phyloP scores from a whole-genome alignment of 2,113 vertebrate species.

The Okapia johnstoni region DNA sequence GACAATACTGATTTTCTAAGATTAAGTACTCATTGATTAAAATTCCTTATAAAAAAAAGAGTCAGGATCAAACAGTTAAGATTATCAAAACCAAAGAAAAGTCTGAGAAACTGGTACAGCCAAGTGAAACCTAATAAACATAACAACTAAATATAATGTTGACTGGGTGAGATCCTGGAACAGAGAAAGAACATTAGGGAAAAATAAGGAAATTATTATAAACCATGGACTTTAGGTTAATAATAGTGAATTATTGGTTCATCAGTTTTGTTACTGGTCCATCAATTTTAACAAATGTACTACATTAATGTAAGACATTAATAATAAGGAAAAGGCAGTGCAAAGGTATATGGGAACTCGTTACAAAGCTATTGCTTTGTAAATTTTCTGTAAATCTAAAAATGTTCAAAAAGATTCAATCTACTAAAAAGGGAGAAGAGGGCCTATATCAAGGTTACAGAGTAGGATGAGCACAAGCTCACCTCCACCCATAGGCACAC shows the following conservation, averaged over 20 bases:
- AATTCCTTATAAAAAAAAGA: background rate
- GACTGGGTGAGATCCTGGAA: background rate
- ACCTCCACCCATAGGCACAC: background rate
- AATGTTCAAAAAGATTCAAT: background rate
- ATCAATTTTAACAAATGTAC: background rate
- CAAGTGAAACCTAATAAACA: background rate
- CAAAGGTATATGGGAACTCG: background rate
- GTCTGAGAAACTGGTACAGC: background rate
- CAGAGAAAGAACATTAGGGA: background rate
- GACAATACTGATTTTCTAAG: background rate
- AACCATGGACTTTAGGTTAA: background rate
- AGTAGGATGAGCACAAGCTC: background rate
- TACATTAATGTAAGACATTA: background rate
- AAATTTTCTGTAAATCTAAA: slow-evolving; percentile 15
- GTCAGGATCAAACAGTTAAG: background rate
- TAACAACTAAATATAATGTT: background rate
- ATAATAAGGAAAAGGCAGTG: background rate
- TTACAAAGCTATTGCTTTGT: background rate
- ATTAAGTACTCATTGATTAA: background rate
- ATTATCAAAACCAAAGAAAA: background rate
- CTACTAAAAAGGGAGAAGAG: background rate
- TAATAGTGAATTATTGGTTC: background rate
- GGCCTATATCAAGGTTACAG: background rate
- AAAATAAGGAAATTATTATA: slow-evolving; percentile 12
- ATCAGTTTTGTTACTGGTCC: background rate